Evolutionary conservation across 2,113 vertebrate genomes (phyloP), one percentile per base, ranked within the genome.

Genomic region (Geococcyx californianus): DNA sequence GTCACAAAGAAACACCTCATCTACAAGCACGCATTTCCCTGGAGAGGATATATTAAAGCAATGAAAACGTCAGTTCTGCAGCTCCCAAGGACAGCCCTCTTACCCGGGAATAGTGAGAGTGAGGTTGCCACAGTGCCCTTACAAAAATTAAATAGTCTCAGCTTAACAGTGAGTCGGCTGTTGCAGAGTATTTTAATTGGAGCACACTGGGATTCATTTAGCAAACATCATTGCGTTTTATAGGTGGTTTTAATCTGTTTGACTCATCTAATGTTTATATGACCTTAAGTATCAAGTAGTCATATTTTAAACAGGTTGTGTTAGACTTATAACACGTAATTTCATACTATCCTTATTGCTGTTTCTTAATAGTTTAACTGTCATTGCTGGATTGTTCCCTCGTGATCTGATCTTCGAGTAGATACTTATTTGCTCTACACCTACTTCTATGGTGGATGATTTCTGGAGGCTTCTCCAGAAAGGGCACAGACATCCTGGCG

Each of bases 1-100:
- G 86, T 92, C 86, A 95, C 40, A 63, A 74, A 67, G 40, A 93
- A 94, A 90, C 45, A 60, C 33, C 60, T 95, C 66, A 33, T 49
- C 60, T 52, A 31, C 64, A 63, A 49, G 31, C 52, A 68, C 0
- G 0, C 36, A 3, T 77, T 95, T 94, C 68, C 83, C 19, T 68
- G 5, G 62, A 81, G 80, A 80, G 7, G 56, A 11, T 11, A 5
- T 5, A 15, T 36, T 83, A 40, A 76, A 94, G 70, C 19, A 67
- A 11, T 16, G 44, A 29, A 66, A 34, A 68, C 13, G 16, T 60
- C 38, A 45, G 1, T 20, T 6, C 63, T 8, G 2, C 15, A 78
- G 18, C 34, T 73, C 9, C 52, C 60, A 88, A 33, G 69, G 44
- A 52, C 19, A 68, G 6, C 5, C 14, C 2, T 12, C 19, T 5